phyloP scores from a whole-genome alignment of 2,797 vertebrate species.

The Lindbergichthys nudifrons region DNA sequence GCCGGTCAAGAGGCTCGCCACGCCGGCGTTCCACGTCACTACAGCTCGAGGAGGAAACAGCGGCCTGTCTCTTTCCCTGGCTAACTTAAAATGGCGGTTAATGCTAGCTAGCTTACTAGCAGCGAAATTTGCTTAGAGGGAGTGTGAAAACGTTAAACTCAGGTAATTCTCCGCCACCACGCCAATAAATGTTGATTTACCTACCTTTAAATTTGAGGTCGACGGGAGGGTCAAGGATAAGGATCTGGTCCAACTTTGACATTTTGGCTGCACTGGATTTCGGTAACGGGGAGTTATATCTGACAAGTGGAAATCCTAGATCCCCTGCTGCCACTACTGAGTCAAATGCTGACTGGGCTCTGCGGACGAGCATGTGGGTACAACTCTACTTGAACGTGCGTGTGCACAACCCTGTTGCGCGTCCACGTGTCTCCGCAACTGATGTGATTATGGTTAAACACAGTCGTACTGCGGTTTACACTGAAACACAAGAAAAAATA shows the following conservation, averaged over 20 bases:
- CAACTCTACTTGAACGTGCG: conserved; percentile 67
- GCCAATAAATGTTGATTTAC: conserved; percentile 19
- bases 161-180: conserved; percentile 15
- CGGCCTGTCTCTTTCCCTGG: conserved; percentile 67
- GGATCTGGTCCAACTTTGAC: conserved; percentile 92
- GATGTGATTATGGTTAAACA: conserved; percentile 64
- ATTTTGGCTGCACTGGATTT: conserved; percentile 82
- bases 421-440: conserved; percentile 57
- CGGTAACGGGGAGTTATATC: conserved; percentile 64
- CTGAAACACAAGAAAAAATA: conserved; percentile 16
- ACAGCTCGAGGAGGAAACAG: conserved; percentile 70
- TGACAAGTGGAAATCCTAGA: conserved; percentile 74
- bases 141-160: conserved; percentile 56
- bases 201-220: conserved; percentile 98
- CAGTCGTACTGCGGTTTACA: conserved; percentile 12
- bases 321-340: conserved; percentile 68
- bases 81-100: conserved; percentile 84
- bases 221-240: conserved; percentile 91
- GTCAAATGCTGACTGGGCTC: conserved; percentile 75
- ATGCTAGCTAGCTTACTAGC: conserved; percentile 66
- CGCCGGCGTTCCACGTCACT: conserved; percentile 72
- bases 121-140: conserved; percentile 58
- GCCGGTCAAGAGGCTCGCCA: conserved; percentile 31
- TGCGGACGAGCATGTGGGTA: conserved; percentile 67
- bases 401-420: conserved; percentile 68